A percentile compares a stretch with the other conserved stretches of the same genome.
These are phyloP conservation scores for Epizoanthus rinbou DNA, from an alignment of 92 coral and sea anemone genomes.

Conservation along the genomic window DNA sequence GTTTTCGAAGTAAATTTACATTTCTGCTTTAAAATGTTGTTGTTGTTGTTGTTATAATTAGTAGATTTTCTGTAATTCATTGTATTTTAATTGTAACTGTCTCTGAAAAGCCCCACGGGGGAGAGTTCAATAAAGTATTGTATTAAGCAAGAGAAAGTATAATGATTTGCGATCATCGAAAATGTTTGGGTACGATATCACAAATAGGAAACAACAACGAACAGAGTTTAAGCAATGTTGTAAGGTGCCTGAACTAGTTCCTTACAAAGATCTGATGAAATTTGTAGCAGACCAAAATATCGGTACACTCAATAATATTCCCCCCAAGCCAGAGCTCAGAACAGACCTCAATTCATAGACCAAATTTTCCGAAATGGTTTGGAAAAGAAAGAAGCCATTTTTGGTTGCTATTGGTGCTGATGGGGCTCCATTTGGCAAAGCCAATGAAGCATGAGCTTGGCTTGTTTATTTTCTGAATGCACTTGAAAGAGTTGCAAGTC, in stretches of 20 bases:
- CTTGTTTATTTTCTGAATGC: constrained; percentile 72
- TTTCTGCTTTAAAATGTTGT: no score
- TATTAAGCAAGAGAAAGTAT: constrained; percentile 59
- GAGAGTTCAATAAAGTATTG: no score
- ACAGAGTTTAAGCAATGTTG: constrained; percentile 57
- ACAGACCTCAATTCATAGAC: constrained; percentile 48
- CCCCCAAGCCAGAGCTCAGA: constrained; percentile 54
- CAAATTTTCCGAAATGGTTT: constrained; percentile 66
- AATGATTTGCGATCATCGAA: constrained; percentile 49
- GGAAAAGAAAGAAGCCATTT: constrained; percentile 67
- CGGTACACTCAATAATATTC: constrained; percentile 58
- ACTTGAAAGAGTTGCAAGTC: constrained; percentile 64
- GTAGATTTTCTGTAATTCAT: no score
- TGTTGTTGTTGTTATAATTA: no score
- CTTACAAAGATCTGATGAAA: constrained; percentile 67
- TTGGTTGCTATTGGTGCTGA: constrained; percentile 74
- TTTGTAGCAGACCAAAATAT: constrained; percentile 59
- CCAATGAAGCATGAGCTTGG: constrained; percentile 72
- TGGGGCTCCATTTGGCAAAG: constrained; percentile 80
- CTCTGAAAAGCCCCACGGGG: no score
- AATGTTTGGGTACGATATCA: constrained; percentile 55
- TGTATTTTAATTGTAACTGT: no score
- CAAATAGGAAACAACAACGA: constrained; percentile 45
- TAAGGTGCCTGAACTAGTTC: constrained; percentile 54
- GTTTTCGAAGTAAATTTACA: no score